Percentiles rank a stretch among this genome's conserved stretches.
These are phyloP conservation scores for Nowickia ferox DNA, from an alignment of 2,888 invertebrate species.

Conservation along the genomic window DNA sequence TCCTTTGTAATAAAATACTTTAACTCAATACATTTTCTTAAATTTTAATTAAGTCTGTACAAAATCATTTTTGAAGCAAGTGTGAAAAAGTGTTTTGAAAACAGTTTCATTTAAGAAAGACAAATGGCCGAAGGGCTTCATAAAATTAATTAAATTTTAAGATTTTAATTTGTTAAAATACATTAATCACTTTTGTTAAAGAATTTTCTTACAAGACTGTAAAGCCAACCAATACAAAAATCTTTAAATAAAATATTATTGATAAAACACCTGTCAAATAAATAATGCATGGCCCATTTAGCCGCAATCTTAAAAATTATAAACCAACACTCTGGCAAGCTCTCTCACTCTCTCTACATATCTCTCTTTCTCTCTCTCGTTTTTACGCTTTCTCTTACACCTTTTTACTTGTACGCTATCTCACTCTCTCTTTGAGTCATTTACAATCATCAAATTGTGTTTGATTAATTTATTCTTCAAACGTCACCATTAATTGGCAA, in stretches of 20 bases:
- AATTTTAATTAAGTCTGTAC: not conserved
- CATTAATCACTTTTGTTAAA: conserved; percentile 36
- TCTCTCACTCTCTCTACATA: not conserved
- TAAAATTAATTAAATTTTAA: conserved; percentile 52
- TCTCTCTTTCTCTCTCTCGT: not conserved
- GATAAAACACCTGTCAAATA: conserved; percentile 56
- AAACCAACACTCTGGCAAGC: not conserved
- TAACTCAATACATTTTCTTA: not conserved
- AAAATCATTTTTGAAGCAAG: conserved; percentile 9
- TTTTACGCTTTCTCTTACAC: not conserved
- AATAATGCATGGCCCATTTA: conserved; percentile 39
- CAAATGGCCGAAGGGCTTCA: conserved; percentile 20
- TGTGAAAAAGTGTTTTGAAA: not conserved
- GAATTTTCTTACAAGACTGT: not conserved
- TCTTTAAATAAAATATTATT: conserved; percentile 14
- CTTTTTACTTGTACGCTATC: not conserved
- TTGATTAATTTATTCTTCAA: conserved; percentile 55
- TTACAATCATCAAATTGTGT: conserved; percentile 15
- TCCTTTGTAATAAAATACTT: not conserved
- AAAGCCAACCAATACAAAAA: not conserved
- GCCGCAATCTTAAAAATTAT: conserved; percentile 17
- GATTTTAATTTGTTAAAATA: conserved; percentile 31
- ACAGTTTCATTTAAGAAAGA: not conserved
- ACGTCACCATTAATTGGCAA: conserved; percentile 51
- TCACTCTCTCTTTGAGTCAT: not conserved